Base-by-base conservation (phyloP, 2,113 vertebrate species). In the pig (Sus scrofa) region DNA sequence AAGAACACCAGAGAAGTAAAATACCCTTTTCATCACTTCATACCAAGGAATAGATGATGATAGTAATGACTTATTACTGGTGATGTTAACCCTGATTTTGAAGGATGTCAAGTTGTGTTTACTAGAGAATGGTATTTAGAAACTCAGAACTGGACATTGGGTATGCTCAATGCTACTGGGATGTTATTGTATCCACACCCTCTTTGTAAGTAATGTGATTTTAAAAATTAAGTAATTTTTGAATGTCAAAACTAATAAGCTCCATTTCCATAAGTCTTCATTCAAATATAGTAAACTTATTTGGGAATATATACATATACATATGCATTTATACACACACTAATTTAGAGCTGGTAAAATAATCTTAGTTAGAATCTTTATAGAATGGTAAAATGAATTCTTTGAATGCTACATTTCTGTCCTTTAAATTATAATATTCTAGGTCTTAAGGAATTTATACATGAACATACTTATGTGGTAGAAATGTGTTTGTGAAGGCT, bases 261-360 rank as follows among this genome's bases (percentile, higher is more conserved):
- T 70, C 20, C 39, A 83, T 56, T 91, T 95, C 12, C 93, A 27
- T 70, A 93, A 70, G 3, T 67, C 30, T 95, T 3, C 32, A 93
- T 86, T 95, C 86, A 89, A 74, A 91, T 63, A 52, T 1, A 32
- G 15, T 32, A 30, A 77, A 65, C 52, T 32, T 50, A 78, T 60
- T 68, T 85, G 60, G 63, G 14, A 86, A 74, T 63, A 83, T 24
- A 58, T 24, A 73, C 7, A 85, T 9, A n/a, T 12, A 65, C 2
- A n/a, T 27, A 39, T n/a, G n/a, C n/a, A n/a, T n/a, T n/a, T 1
- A 52, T 2, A 91, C 8, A 32, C 4, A 68, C 16, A 84, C 1
- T 56, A 44, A 86, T 26, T 94, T 86, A 70, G 37, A 95, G 22
- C 22, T 79, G 13, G n/a, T 75, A 78, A 95, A 96, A 92, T 67